Evolutionary conservation across 2,797 vertebrate genomes (phyloP), one percentile per base, ranked within the genome.

Genomic region (Labroides dimidiatus): DNA sequence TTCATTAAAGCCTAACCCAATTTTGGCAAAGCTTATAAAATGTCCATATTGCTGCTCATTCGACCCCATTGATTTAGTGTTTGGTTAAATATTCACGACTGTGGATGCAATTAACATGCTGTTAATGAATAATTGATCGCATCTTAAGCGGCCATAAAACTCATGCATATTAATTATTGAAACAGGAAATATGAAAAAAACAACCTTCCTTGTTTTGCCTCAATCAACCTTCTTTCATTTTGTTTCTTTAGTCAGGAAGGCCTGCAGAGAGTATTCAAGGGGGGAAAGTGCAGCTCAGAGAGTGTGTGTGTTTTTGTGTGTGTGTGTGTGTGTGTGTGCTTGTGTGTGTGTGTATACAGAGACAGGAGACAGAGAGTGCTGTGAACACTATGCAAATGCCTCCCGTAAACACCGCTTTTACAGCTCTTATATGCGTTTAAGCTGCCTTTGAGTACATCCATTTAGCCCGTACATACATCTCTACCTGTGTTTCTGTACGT

Each of bases 151-250:
- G 82, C 91, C 91, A 92, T 92, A 91, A 93, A 93, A 86, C 90
- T 92, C 90, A 92, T 91, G 91, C 91, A 92, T 93, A 92, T 93
- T 92, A 93, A 93, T 92, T 91, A 93, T 93, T 93, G 89, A 92
- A 92, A 91, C 86, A 84, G 90, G 86, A 91, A 92, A 91, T 92
- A 90, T 89, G 81, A 87, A 80, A 75, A 90, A 87, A 88, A 83
- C 84, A 88, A 84, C 88, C 82, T 82, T 86, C 84, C 89, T 91
- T 93, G 84, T 92, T 92, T 90, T 90, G 85, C 88, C 84, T 87
- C 89, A 89, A 89, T 92, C 89, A 90, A 79, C 86, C 76, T 88
- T 78, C 78, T 89, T 91, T 89, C 74, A 83, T 88, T 88, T 82
- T 69, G 72, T 85, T 89, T 70, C 82, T 78, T 84, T 65, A 81